Conservation (phyloP, 2,888 invertebrate genomes). For the Tenthredo amoena region DNA sequence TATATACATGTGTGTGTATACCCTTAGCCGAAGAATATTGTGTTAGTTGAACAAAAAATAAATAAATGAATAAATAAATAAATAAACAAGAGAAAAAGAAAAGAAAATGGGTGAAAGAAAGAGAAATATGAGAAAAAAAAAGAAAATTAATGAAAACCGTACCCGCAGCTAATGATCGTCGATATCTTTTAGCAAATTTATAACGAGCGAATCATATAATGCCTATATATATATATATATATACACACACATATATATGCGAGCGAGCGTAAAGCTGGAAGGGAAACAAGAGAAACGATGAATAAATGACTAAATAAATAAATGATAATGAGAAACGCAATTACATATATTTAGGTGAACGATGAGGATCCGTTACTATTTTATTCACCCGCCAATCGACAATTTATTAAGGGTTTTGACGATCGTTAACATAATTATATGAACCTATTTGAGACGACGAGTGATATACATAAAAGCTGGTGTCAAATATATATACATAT, state of each 20-base stretch:
- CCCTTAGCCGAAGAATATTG: neutral
- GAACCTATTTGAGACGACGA: neutral
- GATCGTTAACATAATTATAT: neutral
- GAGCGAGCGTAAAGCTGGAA: neutral
- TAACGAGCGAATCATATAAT: neutral
- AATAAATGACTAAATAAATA: constrained; percentile 20
- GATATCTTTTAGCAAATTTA: neutral
- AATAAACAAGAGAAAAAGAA: neutral
- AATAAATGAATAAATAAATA: neutral
- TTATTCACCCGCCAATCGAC: neutral
- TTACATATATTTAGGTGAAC: neutral
- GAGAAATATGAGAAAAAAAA: neutral
- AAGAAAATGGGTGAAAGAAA: neutral
- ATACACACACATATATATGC: neutral
- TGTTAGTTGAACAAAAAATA: constrained; percentile 1
- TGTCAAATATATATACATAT: neutral
- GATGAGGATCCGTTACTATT: neutral
- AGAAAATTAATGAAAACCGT: neutral
- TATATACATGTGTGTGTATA: neutral
- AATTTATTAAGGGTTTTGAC: neutral
- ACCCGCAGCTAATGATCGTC: neutral
- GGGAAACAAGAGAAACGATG: neutral
- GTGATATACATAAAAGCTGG: neutral
- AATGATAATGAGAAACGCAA: neutral
- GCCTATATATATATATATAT: too few relatives aligned